Evolutionary conservation across 2,888 invertebrate species (phyloP).

Genomic region (Drosophila suboccidentalis): DNA sequence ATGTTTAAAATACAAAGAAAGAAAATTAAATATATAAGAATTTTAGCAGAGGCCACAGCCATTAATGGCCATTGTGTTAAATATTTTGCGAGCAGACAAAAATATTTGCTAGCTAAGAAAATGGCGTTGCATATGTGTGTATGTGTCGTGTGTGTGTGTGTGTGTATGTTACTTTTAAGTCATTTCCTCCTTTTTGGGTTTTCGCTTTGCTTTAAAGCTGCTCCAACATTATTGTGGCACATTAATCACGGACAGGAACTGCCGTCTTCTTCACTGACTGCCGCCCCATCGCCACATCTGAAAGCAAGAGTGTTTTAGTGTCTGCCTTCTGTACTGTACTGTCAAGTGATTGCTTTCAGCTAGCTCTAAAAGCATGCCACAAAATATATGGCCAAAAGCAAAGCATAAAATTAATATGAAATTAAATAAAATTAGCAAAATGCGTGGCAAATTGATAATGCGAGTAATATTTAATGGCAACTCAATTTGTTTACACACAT

Average conservation of each 20-base stretch:
- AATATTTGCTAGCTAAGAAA: constrained; percentile 75
- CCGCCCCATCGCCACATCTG: constrained; percentile 42
- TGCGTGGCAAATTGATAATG: constrained; percentile 69
- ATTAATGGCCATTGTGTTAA: constrained; percentile 74
- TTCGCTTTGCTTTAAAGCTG: constrained; percentile 66
- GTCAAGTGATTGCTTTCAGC: constrained; percentile 57
- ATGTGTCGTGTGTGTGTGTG: constrained; percentile 5
- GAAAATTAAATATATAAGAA: constrained; percentile 44
- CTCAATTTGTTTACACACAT: constrained; percentile 62
- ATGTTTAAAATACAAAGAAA: constrained; percentile 67
- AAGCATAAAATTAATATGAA: constrained; percentile 72
- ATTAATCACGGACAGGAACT: constrained; percentile 73
- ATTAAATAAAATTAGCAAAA: constrained; percentile 73
- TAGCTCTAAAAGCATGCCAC: constrained; percentile 61
- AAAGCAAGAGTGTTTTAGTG: constrained; percentile 76
- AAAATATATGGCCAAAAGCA: constrained; percentile 39
- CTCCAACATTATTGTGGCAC: constrained; percentile 73
- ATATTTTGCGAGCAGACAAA: constrained; percentile 74
- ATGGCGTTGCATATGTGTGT: constrained; percentile 30
- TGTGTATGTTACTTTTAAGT: constrained; percentile 62
- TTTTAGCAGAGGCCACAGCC: constrained; percentile 55
- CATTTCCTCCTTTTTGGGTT: constrained; percentile 54
- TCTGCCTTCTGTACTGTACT: constrained; percentile 53
- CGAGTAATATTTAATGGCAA: constrained; percentile 67
- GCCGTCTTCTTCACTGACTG: constrained; percentile 23